Evolutionary conservation across 2,113 vertebrate species (phyloP).

Genomic region (Mustelus asterias): DNA sequence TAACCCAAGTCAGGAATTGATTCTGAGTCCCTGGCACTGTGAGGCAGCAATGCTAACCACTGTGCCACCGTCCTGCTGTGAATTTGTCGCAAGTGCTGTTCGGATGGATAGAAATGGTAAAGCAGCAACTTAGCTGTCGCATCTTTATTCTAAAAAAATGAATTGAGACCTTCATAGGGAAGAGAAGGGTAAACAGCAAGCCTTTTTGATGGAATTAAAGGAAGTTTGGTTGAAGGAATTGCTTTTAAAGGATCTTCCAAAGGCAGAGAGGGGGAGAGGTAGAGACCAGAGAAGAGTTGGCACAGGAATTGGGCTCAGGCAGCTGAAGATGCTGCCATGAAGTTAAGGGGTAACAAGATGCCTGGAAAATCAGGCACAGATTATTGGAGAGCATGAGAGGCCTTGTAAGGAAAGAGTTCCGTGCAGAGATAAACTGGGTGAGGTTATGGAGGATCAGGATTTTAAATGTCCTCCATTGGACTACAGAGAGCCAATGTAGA

Average conservation of each 20-base stretch:
- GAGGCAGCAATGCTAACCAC: too few relatives aligned
- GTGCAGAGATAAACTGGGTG: too few relatives aligned
- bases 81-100: not conserved
- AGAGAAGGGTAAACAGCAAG: not conserved
- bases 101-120: not conserved
- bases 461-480: too few relatives aligned
- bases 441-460: too few relatives aligned
- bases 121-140: not conserved
- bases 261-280: not conserved
- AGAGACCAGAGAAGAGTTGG: not conserved
- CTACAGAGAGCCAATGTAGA: too few relatives aligned
- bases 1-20: too few relatives aligned
- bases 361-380: not conserved
- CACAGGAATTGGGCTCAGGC: too few relatives aligned
- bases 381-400: not conserved
- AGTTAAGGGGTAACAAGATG: not conserved
- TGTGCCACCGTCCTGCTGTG: too few relatives aligned
- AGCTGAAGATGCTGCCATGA: too few relatives aligned
- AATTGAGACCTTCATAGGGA: not conserved
- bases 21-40: too few relatives aligned
- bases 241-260: not conserved
- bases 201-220: not conserved
- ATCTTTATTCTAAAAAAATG: not conserved
- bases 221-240: not conserved
- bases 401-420: too few relatives aligned